Percentiles rank a stretch among this genome's conserved stretches.
These are phyloP conservation scores for Agelastica alni DNA, from an alignment of 2,888 invertebrate genomes.

Conservation along the genomic window DNA sequence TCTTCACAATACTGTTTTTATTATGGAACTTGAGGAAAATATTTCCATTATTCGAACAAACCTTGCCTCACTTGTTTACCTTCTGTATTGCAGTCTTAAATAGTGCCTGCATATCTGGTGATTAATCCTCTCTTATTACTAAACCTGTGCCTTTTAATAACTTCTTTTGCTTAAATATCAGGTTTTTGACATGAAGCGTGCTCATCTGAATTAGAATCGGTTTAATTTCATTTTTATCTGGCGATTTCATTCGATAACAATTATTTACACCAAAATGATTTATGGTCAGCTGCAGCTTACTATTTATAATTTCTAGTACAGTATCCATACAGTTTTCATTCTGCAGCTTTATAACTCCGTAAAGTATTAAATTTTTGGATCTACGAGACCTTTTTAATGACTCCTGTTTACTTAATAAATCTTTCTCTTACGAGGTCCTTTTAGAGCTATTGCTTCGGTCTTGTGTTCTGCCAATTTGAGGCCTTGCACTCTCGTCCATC, in stretches of 20 bases:
- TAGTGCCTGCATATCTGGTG: too few species aligned
- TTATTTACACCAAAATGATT: neutral
- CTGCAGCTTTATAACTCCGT: neutral
- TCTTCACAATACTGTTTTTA: neutral
- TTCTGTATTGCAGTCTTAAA: neutral
- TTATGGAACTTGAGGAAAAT: neutral
- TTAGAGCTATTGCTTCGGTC: neutral
- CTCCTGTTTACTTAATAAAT: too few species aligned
- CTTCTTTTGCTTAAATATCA: too few species aligned
- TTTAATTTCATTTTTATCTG: neutral
- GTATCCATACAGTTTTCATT: too few species aligned
- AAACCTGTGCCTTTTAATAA: too few species aligned
- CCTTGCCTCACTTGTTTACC: too few species aligned
- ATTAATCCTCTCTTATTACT: too few species aligned
- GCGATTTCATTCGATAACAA: neutral
- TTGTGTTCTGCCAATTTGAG: constrained; percentile 12
- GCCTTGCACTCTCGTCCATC: neutral
- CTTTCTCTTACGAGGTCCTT: neutral
- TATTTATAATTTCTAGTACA: too few species aligned
- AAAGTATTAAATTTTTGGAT: neutral
- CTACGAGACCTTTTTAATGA: too few species aligned
- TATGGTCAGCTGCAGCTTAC: too few species aligned
- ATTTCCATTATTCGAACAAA: neutral
- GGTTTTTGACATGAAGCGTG: too few species aligned
- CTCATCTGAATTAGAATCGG: neutral